Base-by-base conservation (phyloP, 2,797 vertebrate genomes). In the Synanceia verrucosa region DNA sequence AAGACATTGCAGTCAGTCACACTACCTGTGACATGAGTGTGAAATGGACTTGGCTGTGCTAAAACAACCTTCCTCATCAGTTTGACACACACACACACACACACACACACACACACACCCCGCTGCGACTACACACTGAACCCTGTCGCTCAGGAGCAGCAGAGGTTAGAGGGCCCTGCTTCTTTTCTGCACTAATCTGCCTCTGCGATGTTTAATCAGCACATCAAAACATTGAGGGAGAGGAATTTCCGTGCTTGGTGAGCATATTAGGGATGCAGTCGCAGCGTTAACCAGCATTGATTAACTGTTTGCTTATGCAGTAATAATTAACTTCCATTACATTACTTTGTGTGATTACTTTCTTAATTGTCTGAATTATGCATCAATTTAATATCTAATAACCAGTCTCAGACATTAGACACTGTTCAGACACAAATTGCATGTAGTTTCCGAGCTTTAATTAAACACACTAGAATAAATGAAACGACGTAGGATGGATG, bases 291-390 rank as follows among this genome's bases (percentile, higher is more conserved):
- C 95, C 95, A 98, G 96, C 97, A 97, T 99, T 99, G 98, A 99
- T 99, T 97, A 99, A 99, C 97, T 99, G 97, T 99, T 99, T 99
- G 97, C 97, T 99, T 99, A 99, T 98, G 97, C 97, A 97, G 97
- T 99, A 99, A 99, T 99, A 99, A 99, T 99, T 98, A 99, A 99
- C 98, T 99, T 99, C 97, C 97, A 99, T 99, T 99, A 99, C 98
- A 98, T 99, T 99, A 99, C 97, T 99, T 99, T 99, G 98, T 99
- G 97, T 99, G 98, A 99, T 99, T 99, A 99, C 98, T 99, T 99
- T 99, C 98, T 99, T 99, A 99, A 99, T 99, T 99, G 97, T 96
- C 97, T 99, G 97, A 98, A 99, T 99, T 99, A 99, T 99, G 97
- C 97, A 99, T 99, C 97, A 98, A 99, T 99, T 99, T 99, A 98